A percentile compares a stretch with the other conserved stretches of the same genome.
These are phyloP conservation scores for Pollenia griseotomentosa DNA, from an alignment of 2,888 invertebrate species.

Conservation along the genomic window DNA sequence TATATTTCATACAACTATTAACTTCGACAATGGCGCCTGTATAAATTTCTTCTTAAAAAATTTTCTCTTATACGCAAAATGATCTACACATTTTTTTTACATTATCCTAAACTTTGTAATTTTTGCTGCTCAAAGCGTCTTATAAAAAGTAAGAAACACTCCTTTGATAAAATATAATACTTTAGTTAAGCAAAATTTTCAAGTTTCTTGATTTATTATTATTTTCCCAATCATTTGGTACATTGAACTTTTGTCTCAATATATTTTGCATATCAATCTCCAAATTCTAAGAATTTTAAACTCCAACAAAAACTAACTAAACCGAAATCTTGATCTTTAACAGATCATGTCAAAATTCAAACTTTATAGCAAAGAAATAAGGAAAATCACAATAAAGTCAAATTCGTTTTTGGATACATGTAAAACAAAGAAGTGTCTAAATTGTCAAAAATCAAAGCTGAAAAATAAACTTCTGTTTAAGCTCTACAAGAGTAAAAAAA, in stretches of 20 bases:
- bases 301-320: conserved; percentile 22
- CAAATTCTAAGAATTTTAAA: conserved; percentile 57
- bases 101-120: no score
- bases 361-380: conserved; percentile 33
- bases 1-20: no score
- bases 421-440: conserved; percentile 64
- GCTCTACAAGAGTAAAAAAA: neutral
- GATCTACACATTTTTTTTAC: no score
- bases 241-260: conserved; percentile 40
- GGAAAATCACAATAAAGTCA: conserved; percentile 35
- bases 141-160: neutral
- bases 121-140: no score
- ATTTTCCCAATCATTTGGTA: neutral
- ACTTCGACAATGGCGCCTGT: no score
- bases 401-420: conserved; percentile 18
- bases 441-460: conserved; percentile 72
- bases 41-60: no score
- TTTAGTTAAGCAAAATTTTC: no score
- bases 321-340: conserved; percentile 62
- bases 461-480: conserved; percentile 68
- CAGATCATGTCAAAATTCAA: conserved; percentile 71
- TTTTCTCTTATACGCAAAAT: no score
- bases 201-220: neutral
- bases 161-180: no score
- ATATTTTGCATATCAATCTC: conserved; percentile 42